Evolutionary conservation across 1,140 invertebrate species (phyloP).

Genomic region (Meloidogyne floridensis): DNA sequence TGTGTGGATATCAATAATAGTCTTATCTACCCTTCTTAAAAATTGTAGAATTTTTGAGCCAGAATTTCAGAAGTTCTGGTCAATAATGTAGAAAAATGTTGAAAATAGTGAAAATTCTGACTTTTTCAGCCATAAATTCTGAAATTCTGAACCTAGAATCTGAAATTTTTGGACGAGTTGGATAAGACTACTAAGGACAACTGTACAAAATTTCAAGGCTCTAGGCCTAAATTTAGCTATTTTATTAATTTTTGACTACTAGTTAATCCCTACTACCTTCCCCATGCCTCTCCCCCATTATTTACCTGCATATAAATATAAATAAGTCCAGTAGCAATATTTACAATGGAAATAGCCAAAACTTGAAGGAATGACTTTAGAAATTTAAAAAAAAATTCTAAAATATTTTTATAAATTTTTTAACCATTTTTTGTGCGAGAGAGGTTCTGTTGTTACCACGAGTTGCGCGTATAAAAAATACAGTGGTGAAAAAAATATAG

Average conservation of each 20-base stretch:
- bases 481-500: slow-evolving; percentile 19
- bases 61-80: neutral
- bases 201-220: neutral
- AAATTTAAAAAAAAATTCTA: neutral
- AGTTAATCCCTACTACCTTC: neutral
- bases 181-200: neutral
- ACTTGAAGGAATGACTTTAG: slow-evolving; percentile 35
- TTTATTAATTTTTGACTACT: neutral
- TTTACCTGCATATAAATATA: slow-evolving; percentile 34
- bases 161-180: neutral
- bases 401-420: neutral
- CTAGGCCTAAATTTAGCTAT: neutral
- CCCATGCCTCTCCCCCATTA: neutral
- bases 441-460: neutral
- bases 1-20: neutral
- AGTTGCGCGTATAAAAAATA: slow-evolving; percentile 18
- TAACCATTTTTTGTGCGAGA: slow-evolving; percentile 28
- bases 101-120: neutral
- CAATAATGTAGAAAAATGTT: neutral
- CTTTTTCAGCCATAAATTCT: neutral
- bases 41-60: neutral
- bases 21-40: neutral
- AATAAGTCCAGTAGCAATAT: slow-evolving; percentile 27
- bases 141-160: neutral
- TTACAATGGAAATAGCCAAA: slow-evolving; percentile 29